phyloP scores from a whole-genome alignment of 2,113 vertebrate genomes.

The Hypanus sabinus region DNA sequence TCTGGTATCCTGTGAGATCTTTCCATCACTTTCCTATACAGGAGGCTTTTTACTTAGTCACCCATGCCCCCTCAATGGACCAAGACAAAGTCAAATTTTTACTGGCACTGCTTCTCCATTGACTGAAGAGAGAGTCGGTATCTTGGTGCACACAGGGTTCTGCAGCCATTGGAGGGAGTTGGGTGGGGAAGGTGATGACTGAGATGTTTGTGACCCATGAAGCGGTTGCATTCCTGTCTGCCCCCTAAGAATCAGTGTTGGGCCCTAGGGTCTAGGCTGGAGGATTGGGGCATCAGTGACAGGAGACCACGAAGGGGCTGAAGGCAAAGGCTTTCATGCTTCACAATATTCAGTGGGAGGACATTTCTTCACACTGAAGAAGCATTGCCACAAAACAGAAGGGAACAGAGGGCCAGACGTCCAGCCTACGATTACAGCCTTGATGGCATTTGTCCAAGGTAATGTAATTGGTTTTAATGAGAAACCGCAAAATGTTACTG shows the following conservation, averaged over 20 bases:
- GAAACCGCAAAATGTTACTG: not conserved
- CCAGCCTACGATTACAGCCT: not conserved
- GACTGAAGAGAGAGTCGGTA: not conserved
- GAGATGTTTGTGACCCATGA: not conserved
- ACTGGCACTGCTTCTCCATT: not conserved
- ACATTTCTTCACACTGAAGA: not conserved
- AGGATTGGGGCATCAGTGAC: not conserved
- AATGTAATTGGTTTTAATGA: not conserved
- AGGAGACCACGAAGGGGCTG: not conserved
- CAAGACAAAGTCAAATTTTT: not conserved
- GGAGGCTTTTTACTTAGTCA: not conserved
- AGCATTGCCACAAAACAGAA: not conserved
- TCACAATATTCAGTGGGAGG: not conserved
- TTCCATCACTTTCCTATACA: not conserved
- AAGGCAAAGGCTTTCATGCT: not conserved
- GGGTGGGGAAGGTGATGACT: not conserved
- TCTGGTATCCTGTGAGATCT: not conserved
- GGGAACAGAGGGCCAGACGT: not conserved
- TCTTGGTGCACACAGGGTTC: not conserved
- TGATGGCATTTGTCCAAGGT: not conserved
- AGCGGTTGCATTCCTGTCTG: not conserved
- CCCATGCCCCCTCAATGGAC: not conserved
- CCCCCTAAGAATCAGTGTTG: not conserved
- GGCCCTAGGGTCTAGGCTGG: not conserved
- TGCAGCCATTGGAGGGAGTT: not conserved